Conservation (phyloP, 2,888 invertebrate species). For the Leucoma salicis region DNA sequence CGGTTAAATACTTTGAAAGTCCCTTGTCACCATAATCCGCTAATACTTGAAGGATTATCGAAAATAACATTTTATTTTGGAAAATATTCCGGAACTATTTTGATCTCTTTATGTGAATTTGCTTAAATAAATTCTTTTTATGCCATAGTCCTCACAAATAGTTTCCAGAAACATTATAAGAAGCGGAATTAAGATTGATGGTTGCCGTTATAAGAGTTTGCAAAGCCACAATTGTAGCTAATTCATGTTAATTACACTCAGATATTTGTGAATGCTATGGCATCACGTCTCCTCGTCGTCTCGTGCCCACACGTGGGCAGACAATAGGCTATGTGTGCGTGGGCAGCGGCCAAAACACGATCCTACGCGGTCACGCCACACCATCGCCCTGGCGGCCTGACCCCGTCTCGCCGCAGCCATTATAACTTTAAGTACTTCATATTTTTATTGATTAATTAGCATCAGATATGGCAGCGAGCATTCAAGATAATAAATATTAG, state of each 20-base stretch:
- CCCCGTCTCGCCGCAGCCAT: constrained; percentile 29
- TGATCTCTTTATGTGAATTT: neutral
- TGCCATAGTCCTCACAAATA: neutral
- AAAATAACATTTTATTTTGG: constrained; percentile 11
- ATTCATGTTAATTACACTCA: constrained; percentile 49
- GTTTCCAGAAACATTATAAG: neutral
- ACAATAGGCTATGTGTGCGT: constrained; percentile 59
- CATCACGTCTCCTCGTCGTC: constrained; percentile 60
- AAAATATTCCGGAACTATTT: constrained; percentile 11
- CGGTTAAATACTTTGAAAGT: constrained; percentile 41
- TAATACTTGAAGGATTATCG: constrained; percentile 42
- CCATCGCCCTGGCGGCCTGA: constrained; percentile 34
- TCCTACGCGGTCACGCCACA: constrained; percentile 55
- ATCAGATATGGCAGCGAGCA: constrained; percentile 36
- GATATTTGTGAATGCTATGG: constrained; percentile 49
- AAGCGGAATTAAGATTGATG: constrained; percentile 5
- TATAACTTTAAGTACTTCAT: constrained; percentile 40
- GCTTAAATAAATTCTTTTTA: neutral
- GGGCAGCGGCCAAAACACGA: constrained; percentile 68
- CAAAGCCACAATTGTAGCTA: constrained; percentile 24
- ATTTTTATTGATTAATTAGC: constrained; percentile 55
- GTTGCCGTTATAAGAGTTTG: constrained; percentile 17
- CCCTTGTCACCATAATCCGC: constrained; percentile 50
- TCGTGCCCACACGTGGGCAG: constrained; percentile 56
- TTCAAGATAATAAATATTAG: constrained; percentile 37